Evolutionary conservation across 2,113 vertebrate species (phyloP).

Genomic region (Istiophorus platypterus): DNA sequence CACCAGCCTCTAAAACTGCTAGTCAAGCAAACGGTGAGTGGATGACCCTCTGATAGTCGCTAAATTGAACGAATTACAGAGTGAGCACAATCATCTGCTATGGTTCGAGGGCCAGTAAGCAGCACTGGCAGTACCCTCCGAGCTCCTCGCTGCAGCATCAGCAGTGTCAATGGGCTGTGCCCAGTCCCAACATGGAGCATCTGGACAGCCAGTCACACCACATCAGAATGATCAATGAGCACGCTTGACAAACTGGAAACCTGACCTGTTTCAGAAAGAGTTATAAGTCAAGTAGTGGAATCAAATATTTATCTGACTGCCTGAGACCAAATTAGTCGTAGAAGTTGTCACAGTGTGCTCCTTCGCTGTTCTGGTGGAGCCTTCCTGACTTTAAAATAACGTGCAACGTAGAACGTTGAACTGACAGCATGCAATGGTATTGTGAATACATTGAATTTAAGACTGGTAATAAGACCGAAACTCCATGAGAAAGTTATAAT

Average conservation of each 20-base stretch:
- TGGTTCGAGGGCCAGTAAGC: conserved; percentile 45
- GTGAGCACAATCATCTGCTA: conserved; percentile 55
- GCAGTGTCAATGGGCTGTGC: conserved; percentile 62
- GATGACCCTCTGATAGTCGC: conserved; percentile 41
- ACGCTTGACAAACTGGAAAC: conserved; percentile 17
- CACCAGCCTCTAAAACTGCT: conserved; percentile 43
- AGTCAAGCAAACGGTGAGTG: conserved; percentile 44
- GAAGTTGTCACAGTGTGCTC: background rate
- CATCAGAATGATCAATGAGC: conserved; percentile 40
- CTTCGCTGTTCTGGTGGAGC: background rate
- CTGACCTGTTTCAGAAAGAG: conserved; percentile 14
- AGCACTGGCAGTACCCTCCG: conserved; percentile 40
- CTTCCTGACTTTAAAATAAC: background rate
- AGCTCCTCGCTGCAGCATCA: conserved; percentile 56
- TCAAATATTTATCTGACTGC: conserved; percentile 23
- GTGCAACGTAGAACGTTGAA: background rate
- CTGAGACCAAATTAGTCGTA: background rate
- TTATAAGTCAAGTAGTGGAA: conserved; percentile 40
- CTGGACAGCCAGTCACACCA: conserved; percentile 42
- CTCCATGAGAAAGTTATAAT: too few species aligned
- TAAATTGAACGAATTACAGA: conserved; percentile 64
- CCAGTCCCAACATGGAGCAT: conserved; percentile 54
- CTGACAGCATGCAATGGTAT: background rate
- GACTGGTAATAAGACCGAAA: too few species aligned
- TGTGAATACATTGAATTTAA: background rate